These are phyloP conservation scores for Orthosia gothica DNA, from an alignment of 2,888 invertebrate genomes.

Conservation along the genomic window DNA sequence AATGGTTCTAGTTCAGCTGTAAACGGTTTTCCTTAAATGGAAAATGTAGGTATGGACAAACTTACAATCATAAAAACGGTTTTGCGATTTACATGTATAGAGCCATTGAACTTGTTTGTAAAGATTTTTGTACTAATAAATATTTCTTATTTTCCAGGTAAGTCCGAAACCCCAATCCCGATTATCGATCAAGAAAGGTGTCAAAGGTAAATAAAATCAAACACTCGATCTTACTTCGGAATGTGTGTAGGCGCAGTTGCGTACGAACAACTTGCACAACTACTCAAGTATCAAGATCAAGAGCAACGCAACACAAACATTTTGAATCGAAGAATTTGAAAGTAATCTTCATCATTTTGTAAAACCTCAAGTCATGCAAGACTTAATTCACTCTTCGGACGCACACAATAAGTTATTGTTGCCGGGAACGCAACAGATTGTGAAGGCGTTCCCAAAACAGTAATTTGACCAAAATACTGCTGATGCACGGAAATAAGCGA, in stretches of 20 bases:
- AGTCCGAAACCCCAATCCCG: slow-evolving; percentile 59
- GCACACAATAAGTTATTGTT: slow-evolving; percentile 63
- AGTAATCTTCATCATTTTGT: slow-evolving; percentile 62
- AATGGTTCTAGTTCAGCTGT: background rate
- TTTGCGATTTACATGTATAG: background rate
- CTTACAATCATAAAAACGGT: background rate
- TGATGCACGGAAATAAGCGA: slow-evolving; percentile 41
- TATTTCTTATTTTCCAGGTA: slow-evolving; percentile 74
- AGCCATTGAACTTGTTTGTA: background rate
- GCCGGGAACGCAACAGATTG: slow-evolving; percentile 36
- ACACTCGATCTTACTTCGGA: slow-evolving; percentile 62
- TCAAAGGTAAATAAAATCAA: slow-evolving; percentile 73
- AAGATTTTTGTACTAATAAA: background rate
- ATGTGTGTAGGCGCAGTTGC: slow-evolving; percentile 77
- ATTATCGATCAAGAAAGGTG: slow-evolving; percentile 59
- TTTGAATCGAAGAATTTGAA: slow-evolving; percentile 61
- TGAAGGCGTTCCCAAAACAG: slow-evolving; percentile 49
- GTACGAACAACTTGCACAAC: slow-evolving; percentile 65
- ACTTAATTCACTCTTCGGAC: slow-evolving; percentile 52
- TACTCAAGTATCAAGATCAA: slow-evolving; percentile 67
- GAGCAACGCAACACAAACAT: slow-evolving; percentile 61
- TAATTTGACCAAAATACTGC: slow-evolving; percentile 56
- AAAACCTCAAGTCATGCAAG: slow-evolving; percentile 59
- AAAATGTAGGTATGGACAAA: background rate
- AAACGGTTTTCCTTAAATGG: background rate